These are phyloP conservation scores for Plagiodera versicolora DNA, from an alignment of 2,888 invertebrate species.

Conservation along the genomic window DNA sequence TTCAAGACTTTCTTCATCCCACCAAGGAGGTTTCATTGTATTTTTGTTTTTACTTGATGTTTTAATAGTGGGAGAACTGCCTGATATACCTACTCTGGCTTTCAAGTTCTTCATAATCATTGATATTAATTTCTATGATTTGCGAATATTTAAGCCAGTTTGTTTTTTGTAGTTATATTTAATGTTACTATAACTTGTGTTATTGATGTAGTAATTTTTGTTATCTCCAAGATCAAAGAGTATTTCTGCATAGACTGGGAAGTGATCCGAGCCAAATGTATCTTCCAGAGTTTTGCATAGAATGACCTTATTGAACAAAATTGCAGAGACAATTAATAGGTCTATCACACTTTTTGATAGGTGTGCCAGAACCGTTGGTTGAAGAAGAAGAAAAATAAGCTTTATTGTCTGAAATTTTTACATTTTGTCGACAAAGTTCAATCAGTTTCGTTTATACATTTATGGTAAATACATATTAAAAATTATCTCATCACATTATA, in stretches of 20 bases:
- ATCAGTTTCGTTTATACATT: too few relatives aligned
- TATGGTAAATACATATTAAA: too few relatives aligned
- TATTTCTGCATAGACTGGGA: neutral
- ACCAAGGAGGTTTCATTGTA: neutral
- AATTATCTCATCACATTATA: too few relatives aligned
- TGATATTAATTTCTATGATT: neutral
- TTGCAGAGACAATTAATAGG: neutral
- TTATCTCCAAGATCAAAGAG: neutral
- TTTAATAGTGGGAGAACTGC: neutral
- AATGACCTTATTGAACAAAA: neutral
- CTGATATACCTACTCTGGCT: neutral
- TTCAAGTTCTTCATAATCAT: neutral
- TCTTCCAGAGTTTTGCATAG: neutral
- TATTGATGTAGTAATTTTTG: neutral
- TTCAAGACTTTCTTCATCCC: conserved; percentile 2
- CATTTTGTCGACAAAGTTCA: too few relatives aligned
- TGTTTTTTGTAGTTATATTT: neutral
- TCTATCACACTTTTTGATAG: neutral
- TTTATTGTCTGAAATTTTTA: too few relatives aligned
- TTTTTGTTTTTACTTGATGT: neutral
- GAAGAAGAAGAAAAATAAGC: too few relatives aligned
- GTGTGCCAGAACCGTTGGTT: neutral
- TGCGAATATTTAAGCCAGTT: neutral
- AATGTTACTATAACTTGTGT: neutral
- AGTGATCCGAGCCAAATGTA: neutral